Evolutionary conservation across 2,113 vertebrate species (phyloP).

Genomic region (Platysternon megacephalum): DNA sequence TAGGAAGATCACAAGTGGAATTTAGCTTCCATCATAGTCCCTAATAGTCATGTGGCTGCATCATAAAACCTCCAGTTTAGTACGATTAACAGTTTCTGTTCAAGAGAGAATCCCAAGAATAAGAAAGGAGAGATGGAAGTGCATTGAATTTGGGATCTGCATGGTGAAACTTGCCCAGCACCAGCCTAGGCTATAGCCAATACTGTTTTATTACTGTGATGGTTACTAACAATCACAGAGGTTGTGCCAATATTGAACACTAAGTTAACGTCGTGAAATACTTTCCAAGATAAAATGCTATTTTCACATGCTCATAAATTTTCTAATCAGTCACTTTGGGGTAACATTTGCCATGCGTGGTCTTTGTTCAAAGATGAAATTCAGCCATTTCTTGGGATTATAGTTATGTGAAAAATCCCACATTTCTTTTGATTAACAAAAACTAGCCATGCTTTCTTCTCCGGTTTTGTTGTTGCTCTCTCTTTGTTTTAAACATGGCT

Average conservation of each 20-base stretch:
- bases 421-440: neutral
- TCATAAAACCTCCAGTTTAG: neutral
- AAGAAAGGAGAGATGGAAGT: neutral
- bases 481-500: neutral
- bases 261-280: neutral
- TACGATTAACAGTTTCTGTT: conserved; percentile 7
- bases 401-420: neutral
- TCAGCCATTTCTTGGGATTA: neutral
- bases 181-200: neutral
- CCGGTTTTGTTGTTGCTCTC: neutral
- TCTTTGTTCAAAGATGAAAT: neutral
- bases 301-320: neutral
- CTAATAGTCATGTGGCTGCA: neutral
- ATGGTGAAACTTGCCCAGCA: neutral
- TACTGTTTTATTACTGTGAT: neutral
- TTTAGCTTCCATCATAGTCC: neutral
- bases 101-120: conserved; percentile 20
- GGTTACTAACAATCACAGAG: neutral
- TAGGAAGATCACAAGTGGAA: neutral
- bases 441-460: neutral
- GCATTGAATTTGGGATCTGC: neutral
- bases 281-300: neutral
- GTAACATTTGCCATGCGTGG: neutral
- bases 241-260: neutral
- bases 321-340: neutral